Base-by-base conservation (phyloP, 1,140 invertebrate genomes). In the Aphelenchoides fujianensis region DNA sequence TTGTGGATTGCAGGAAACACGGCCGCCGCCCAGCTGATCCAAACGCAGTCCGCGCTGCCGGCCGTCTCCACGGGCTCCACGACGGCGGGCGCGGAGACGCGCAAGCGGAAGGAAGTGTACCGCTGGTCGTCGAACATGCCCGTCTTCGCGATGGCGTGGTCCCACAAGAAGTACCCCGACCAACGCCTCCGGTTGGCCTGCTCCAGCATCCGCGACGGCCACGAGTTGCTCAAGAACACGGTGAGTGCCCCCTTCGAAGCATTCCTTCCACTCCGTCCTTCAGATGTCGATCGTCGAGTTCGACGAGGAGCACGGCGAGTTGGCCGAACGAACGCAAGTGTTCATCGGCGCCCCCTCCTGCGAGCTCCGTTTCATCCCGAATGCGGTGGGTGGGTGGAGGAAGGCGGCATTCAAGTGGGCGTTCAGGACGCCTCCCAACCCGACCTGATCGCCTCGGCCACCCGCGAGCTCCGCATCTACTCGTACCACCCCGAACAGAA, bases 281-380 rank as follows among this genome's bases (percentile, higher is more conserved):
- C 62, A 78, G 76, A 27, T 78, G 19, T 78, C 59, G 30, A 71
- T 78, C 28, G 74, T 78, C 35, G 73, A 78, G 69, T 66, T 36
- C 63, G 63, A 66, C 31, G 63, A 66, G 34, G 63, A 66, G 36
- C 16, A 36, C 36, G 63, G 94, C 79, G 63, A 66, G 32, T 48
- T 66, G 27, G 19, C 16, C 16, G 36, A 34, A 2, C 16, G 32
- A 1, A n/a, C 32, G 1, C 31, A 66, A 2, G 63, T 66, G 31
- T 66, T 36, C 36, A 66, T 66, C 53, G 63, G 63, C 16, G 36
- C 63, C 32, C 63, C 63, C 12, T 36, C 32, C 53, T 66, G 63
- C 32, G 63, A 66, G 31, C 63, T 66, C n/a, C 16, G 31, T n/a
- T 66, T 66, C 63, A 36, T 66, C 1, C 63, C 63, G 27, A 37